Percentiles rank a stretch among this genome's conserved stretches.
Conservation (phyloP, 2,113 vertebrate species). For the Recurvirostra avosetta region DNA sequence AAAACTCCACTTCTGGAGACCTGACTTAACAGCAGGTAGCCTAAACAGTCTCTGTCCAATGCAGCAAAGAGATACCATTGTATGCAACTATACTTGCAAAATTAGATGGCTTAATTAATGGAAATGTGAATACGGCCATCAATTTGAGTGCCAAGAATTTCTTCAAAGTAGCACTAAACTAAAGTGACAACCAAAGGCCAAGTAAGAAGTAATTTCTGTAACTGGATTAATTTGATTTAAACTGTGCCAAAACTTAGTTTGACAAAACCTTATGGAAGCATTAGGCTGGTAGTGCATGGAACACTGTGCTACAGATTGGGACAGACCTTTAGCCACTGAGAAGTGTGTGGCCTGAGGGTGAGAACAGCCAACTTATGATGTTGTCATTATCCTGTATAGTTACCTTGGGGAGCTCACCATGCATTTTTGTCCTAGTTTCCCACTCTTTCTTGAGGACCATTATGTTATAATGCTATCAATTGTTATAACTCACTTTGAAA, state of each 20-base stretch:
- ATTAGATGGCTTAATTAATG: not conserved
- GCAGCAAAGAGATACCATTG: not conserved
- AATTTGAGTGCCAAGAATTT: not conserved
- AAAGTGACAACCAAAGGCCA: not conserved
- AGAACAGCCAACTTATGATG: not conserved
- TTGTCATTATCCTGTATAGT: not conserved
- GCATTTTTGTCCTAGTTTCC: not conserved
- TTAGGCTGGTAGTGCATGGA: not conserved
- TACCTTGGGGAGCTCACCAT: not conserved
- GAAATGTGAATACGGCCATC: not conserved
- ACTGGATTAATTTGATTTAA: not conserved
- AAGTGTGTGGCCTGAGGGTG: not conserved
- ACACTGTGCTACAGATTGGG: not conserved
- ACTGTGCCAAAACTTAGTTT: not conserved
- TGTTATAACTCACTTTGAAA: not conserved
- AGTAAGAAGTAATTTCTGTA: not conserved
- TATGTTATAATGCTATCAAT: not conserved
- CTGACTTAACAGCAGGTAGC: not conserved
- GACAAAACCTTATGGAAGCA: rapidly evolving
- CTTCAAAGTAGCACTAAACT: not conserved
- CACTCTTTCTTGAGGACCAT: rapidly evolving
- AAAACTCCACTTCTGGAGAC: not conserved
- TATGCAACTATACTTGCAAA: not conserved
- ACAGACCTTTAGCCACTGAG: not conserved
- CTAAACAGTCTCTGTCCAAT: not conserved